Evolutionary conservation across 2,888 invertebrate species (phyloP).

Genomic region (Drosophila yooni): DNA sequence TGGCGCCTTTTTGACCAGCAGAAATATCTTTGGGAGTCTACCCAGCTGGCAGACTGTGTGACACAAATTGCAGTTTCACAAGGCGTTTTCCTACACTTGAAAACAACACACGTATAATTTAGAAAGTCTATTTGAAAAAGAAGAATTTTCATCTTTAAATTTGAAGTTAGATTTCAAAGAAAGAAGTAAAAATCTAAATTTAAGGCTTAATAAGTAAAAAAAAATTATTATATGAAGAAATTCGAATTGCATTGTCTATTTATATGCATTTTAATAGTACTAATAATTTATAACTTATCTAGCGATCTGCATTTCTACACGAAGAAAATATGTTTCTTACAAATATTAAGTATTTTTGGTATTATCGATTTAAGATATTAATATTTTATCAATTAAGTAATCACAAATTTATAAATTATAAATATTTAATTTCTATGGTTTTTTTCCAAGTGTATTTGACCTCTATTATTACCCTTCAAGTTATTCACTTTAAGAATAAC

Average conservation of each 20-base stretch:
- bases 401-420: neutral
- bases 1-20: constrained; percentile 72
- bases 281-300: neutral
- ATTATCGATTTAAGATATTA: neutral
- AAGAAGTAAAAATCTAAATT: neutral
- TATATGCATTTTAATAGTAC: neutral
- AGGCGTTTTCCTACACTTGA: neutral
- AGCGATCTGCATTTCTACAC: neutral
- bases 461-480: constrained; percentile 4
- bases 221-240: neutral
- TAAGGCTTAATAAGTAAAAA: neutral
- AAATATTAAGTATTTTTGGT: neutral
- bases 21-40: constrained; percentile 20
- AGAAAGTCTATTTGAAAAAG: neutral
- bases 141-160: neutral
- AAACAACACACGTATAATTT: neutral
- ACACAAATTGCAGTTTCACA: constrained; percentile 30
- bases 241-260: neutral
- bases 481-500: neutral
- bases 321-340: neutral
- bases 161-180: neutral
- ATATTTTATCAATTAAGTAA: neutral
- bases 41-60: constrained; percentile 30
- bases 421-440: neutral
- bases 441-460: neutral